These are phyloP conservation scores for Nothobranchius furzeri DNA, from an alignment of 2,113 vertebrate species.

Conservation along the genomic window DNA sequence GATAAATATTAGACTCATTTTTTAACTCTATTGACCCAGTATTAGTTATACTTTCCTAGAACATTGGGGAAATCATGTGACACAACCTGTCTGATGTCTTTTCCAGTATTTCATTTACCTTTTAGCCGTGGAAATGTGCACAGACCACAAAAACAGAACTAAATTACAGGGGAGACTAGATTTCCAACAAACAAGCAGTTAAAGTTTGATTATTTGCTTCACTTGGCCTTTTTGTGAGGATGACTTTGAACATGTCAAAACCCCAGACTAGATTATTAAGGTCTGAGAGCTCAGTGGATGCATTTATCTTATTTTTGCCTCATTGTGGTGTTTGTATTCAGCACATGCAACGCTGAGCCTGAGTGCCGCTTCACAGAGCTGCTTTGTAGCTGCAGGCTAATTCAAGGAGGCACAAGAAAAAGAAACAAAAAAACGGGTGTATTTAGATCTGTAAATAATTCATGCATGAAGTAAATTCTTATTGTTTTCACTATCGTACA, in stretches of 20 bases:
- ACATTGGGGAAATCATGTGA: neutral
- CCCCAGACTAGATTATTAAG: too few species aligned
- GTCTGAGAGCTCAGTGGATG: too few species aligned
- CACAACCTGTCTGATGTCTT: neutral
- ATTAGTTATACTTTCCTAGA: conserved; percentile 10
- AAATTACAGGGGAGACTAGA: neutral
- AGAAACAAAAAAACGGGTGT: neutral
- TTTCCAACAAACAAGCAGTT: neutral
- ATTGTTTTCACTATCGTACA: neutral
- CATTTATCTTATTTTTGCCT: too few species aligned
- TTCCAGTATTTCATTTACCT: neutral
- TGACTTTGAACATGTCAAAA: too few species aligned
- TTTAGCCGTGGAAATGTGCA: too few species aligned
- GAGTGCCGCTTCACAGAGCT: neutral
- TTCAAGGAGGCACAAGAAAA: neutral
- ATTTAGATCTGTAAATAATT: conserved; percentile 7
- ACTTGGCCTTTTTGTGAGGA: too few species aligned
- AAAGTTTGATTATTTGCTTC: too few species aligned
- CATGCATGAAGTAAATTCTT: neutral
- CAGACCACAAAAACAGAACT: neutral
- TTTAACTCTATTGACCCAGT: conserved; percentile 28
- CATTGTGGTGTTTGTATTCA: neutral
- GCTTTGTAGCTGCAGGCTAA: neutral
- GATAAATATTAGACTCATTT: conserved; percentile 46
- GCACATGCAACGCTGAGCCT: neutral